A percentile compares a stretch with the other conserved stretches of the same genome.
Evolutionary conservation across 2,113 vertebrate species (phyloP).

Genomic region (Actinemys pallida): DNA sequence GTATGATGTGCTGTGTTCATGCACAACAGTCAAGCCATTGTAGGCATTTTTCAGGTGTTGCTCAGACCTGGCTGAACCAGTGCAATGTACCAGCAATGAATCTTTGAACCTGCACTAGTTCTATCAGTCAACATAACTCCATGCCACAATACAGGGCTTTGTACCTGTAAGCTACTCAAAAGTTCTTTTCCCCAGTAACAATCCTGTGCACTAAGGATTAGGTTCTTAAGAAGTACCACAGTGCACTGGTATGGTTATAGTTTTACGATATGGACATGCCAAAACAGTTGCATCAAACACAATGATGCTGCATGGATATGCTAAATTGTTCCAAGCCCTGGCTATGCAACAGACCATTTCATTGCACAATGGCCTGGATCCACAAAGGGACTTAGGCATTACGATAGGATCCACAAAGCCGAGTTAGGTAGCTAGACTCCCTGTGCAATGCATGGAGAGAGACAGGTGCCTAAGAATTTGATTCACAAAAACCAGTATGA

Average conservation of each 20-base stretch:
- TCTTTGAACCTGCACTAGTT: not conserved
- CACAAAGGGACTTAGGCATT: not conserved
- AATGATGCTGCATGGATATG: not conserved
- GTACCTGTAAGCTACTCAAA: not conserved
- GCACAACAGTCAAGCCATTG: not conserved
- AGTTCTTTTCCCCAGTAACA: not conserved
- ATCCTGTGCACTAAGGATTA: not conserved
- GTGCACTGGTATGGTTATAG: too few species aligned
- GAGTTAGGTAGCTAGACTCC: not conserved
- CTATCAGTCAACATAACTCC: not conserved
- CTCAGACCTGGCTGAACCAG: accelerated
- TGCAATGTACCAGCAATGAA: not conserved
- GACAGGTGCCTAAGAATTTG: not conserved
- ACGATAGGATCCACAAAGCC: not conserved
- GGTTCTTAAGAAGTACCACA: not conserved
- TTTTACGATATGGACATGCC: not conserved
- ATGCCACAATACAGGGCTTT: not conserved
- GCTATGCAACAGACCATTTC: not conserved
- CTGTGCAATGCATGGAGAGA: not conserved
- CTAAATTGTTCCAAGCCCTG: not conserved
- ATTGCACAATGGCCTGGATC: not conserved
- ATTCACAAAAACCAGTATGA: not conserved
- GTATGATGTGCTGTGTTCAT: not conserved
- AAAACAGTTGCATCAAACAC: not conserved
- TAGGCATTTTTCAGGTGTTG: not conserved